These are phyloP conservation scores for Polydesmus complanatus DNA, from an alignment of 2,888 invertebrate species.

Conservation along the genomic window DNA sequence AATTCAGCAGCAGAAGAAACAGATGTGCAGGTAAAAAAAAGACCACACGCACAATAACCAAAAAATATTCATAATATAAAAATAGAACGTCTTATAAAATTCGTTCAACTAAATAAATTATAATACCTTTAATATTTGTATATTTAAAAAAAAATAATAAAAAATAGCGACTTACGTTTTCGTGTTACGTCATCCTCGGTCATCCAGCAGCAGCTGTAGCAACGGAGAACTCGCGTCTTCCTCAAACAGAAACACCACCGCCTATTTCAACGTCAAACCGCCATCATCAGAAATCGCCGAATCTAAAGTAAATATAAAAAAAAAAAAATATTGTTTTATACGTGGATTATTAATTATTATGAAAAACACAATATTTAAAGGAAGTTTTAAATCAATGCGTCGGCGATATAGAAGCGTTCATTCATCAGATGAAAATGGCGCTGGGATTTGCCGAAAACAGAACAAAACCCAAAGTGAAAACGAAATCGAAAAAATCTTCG, in stretches of 20 bases:
- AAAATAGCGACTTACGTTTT: slow-evolving; percentile 17
- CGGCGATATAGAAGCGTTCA: slow-evolving; percentile 10
- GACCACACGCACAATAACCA: background rate
- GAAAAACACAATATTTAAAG: background rate
- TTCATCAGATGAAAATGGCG: slow-evolving; percentile 3
- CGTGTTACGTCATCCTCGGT: slow-evolving; percentile 4
- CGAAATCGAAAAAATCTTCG: background rate
- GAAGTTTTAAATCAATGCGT: slow-evolving; percentile 7
- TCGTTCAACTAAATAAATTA: background rate
- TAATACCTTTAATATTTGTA: background rate
- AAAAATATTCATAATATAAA: too few species aligned
- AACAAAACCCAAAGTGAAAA: background rate
- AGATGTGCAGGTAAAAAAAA: slow-evolving; percentile 11
- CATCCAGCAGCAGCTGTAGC: slow-evolving; percentile 5
- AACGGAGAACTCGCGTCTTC: background rate
- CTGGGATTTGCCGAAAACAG: background rate
- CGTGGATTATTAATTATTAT: background rate
- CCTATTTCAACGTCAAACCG: background rate
- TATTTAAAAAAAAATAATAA: too few species aligned
- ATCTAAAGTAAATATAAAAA: background rate
- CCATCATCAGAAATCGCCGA: slow-evolving; percentile 6
- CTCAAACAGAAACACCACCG: background rate
- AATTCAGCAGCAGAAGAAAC: slow-evolving; percentile 4
- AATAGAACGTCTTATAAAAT: too few species aligned
- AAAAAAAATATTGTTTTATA: background rate